Base-by-base conservation (phyloP, 1,140 invertebrate genomes). In the Achatina immaculata region DNA sequence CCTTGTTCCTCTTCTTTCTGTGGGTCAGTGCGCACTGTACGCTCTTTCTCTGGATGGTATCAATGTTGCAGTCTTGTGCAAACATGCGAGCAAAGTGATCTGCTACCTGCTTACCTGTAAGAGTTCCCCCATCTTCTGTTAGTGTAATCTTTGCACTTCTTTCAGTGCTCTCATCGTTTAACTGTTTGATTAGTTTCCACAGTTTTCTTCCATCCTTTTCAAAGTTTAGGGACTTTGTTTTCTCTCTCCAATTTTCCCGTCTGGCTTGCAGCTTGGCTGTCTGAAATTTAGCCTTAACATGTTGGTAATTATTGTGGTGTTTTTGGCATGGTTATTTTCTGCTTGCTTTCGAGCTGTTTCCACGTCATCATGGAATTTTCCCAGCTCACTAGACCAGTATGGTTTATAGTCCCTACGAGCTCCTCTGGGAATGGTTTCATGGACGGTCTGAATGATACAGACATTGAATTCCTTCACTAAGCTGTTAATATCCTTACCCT, bases 381-480 rank as follows among this genome's bases (percentile, higher is more conserved):
- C 42, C 65, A 80, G 45, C 28, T 83, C 69, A 40, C 69, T 73
- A 48, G 21, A 81, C 82, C 78, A 81, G 43, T 81, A 77, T 36
- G 78, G 68, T 48, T 75, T 75, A 38, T 77, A 77, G 24, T n/a
- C n/a, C 42, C 72, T 80, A 31, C 78, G 62, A 62, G 51, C 38
- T 3, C 82, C 66, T 58, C 73, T 62, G 0, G 62, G 82, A 0
- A 81, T 77, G 40, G 78, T 66, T 48, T 77, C 38, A 34, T 55
- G 48, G 21, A 74, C 78, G 24, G 73, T 66, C 62, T 77, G 71
- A 6, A 81, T 11, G 1, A 80, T 76, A 42, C 58, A 28, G 7
- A 31, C 40, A n/a, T 74, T 77, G 40, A 83, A 81, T 31, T 77
- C 78, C 6, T 71, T 62, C 2, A 71, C 42, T 40, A 69, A 6